Conservation (phyloP, 2,113 vertebrate species). For the Prietella phreatophila region DNA sequence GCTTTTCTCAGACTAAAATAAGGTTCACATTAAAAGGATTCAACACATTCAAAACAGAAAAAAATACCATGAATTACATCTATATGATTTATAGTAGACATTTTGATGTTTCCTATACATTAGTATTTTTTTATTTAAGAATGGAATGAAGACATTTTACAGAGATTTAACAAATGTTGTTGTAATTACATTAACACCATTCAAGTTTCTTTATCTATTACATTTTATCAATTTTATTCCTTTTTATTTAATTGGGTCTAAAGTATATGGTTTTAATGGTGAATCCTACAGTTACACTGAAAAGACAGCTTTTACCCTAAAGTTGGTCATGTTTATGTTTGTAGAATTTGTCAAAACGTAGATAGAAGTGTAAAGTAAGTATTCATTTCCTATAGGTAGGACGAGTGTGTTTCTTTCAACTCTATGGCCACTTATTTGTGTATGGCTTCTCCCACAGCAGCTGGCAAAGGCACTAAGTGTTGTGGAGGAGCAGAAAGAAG, state of each 20-base stretch:
- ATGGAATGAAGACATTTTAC: neutral
- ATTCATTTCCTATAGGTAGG: neutral
- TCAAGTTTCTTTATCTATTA: neutral
- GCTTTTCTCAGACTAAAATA: constrained; percentile 17
- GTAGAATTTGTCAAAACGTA: neutral
- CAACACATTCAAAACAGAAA: neutral
- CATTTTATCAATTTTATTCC: neutral
- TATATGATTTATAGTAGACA: neutral
- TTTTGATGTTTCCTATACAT: neutral
- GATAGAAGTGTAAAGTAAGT: neutral
- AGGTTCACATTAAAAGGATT: neutral
- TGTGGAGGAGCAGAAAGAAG: constrained; percentile 64
- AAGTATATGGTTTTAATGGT: neutral
- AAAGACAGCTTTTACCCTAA: neutral
- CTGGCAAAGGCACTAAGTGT: constrained; percentile 55
- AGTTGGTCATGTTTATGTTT: neutral
- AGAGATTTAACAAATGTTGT: neutral
- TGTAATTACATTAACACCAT: neutral
- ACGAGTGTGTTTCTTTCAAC: neutral
- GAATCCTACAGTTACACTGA: neutral
- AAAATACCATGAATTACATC: neutral
- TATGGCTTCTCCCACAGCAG: constrained; percentile 55
- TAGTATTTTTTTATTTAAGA: neutral
- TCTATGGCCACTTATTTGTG: neutral
- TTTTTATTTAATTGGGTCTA: neutral